A percentile compares a stretch with the other conserved stretches of the same genome.
phyloP scores from a whole-genome alignment of 23 tunicate species.

The Oikopleura vanhoeffeni region DNA sequence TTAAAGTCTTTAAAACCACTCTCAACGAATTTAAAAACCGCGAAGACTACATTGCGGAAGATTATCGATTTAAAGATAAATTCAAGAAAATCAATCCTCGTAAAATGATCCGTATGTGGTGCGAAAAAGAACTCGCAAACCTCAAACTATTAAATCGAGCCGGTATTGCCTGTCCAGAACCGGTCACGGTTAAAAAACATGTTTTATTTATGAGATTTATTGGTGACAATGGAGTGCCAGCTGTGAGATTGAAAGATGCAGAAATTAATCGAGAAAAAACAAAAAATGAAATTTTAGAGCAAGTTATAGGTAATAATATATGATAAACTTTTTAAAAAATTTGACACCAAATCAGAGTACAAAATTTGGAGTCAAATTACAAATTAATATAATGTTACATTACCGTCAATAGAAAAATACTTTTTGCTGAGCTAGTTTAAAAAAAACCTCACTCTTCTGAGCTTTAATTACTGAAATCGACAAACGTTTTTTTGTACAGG shows the following conservation, averaged over 20 bases:
- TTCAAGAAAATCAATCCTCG: slow-evolving; percentile 68
- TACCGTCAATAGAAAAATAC: too few species aligned
- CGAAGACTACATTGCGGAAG: slow-evolving; percentile 73
- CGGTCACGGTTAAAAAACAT: slow-evolving; percentile 53
- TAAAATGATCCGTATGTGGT: slow-evolving; percentile 82
- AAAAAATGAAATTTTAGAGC: too few species aligned
- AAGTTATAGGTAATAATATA: too few species aligned
- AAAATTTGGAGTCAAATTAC: too few species aligned
- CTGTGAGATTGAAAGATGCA: slow-evolving; percentile 62
- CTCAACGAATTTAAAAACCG: slow-evolving; percentile 47
- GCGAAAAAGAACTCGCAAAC: slow-evolving; percentile 82
- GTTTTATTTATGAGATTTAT: slow-evolving; percentile 75
- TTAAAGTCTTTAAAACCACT: slow-evolving; percentile 77
- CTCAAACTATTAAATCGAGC: slow-evolving; percentile 28
- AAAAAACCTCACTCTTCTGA: too few species aligned
- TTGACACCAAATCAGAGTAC: too few species aligned
- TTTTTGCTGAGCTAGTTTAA: too few species aligned
- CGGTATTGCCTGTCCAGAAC: slow-evolving; percentile 68
- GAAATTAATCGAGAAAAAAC: too few species aligned
- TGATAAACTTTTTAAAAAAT: too few species aligned
- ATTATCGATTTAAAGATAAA: slow-evolving; percentile 77
- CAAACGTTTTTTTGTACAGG: too few species aligned
- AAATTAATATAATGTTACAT: too few species aligned
- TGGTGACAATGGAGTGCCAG: slow-evolving; percentile 41
- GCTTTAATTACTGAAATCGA: too few species aligned